Base-by-base conservation (phyloP, 2,113 vertebrate species). In the Microcebus jonahi region DNA sequence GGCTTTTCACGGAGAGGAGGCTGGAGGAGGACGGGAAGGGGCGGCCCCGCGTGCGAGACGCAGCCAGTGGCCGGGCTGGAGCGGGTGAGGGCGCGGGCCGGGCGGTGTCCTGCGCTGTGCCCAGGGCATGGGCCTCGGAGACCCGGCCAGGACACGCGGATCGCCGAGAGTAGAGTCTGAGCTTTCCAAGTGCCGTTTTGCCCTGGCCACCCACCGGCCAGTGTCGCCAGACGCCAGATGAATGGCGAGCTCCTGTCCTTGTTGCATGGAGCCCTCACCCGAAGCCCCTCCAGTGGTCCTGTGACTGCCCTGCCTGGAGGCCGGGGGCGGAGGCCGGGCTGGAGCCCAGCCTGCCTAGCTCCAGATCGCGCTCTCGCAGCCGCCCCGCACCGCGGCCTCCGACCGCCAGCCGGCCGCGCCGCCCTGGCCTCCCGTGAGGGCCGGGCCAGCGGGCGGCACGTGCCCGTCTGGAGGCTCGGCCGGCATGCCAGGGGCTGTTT, bases 151-250 rank as follows among this genome's bases (percentile, higher is more conserved):
- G 21, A 57, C 59, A 63, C 25, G 21, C 59, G 36, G 5, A 36
- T 29, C 8, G 0, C 55, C 2, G 11, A 31, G 67, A 36, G 29
- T 42, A 34, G 61, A 61, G 39, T 6, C 2, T 25, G 61, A 25
- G 31, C 10, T 4, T 5, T 34, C 21, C 0, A 5, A 6, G n/a
- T 12, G 48, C 34, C 3, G 0, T 0, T 34, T 4, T 23, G 29
- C 25, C 65, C 5, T 25, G 31, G 1, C 0, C 21, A 18, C 36
- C 0, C 0, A 39, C 9, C 20, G 1, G 0, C 39, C 8, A 8
- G 25, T 1, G 1, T 50, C 36, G 1, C 71, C 12, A 1, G 82
- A 3, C 25, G 0, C 2, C 70, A 71, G 84, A 20, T 18, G 0
- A 34, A 1, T 14, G 87, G 65, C 1, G 21, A 14, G 90, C 25